These are phyloP conservation scores for Neomonachus schauinslandi DNA, from an alignment of 2,113 vertebrate genomes.

Conservation along the genomic window DNA sequence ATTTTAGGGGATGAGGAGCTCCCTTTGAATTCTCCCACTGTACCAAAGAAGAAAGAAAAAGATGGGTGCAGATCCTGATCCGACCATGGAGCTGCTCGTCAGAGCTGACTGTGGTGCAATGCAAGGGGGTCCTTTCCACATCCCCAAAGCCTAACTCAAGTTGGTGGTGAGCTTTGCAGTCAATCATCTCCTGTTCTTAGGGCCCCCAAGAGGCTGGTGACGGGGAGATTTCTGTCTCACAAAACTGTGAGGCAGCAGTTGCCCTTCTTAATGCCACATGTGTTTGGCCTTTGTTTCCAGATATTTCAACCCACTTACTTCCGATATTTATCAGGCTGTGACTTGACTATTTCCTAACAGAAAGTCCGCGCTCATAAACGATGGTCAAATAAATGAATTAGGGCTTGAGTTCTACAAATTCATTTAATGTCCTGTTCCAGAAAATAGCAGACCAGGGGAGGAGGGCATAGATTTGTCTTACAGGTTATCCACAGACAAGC, in stretches of 20 bases:
- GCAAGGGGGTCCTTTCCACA: background rate
- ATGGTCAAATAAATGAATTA: background rate
- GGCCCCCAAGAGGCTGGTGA: background rate
- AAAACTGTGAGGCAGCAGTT: background rate
- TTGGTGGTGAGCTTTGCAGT: accelerated
- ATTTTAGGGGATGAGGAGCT: background rate
- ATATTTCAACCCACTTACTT: background rate
- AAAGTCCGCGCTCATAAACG: background rate
- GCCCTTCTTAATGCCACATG: background rate
- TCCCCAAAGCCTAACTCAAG: background rate
- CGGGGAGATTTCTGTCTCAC: background rate
- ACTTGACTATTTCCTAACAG: background rate
- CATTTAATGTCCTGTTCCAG: background rate
- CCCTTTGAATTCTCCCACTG: background rate
- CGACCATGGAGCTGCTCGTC: background rate
- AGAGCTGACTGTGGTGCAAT: background rate
- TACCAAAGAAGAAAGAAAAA: background rate
- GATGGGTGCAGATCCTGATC: background rate
- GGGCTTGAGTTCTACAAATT: constrained; percentile 9
- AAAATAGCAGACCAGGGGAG: background rate
- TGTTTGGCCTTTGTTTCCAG: background rate
- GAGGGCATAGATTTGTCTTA: background rate
- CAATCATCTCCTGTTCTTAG: background rate
- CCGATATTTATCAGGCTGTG: background rate
- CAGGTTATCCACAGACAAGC: background rate